Percentiles rank a stretch among this genome's conserved stretches.
phyloP scores from a whole-genome alignment of 2,113 vertebrate genomes.

The Anoura caudifer region DNA sequence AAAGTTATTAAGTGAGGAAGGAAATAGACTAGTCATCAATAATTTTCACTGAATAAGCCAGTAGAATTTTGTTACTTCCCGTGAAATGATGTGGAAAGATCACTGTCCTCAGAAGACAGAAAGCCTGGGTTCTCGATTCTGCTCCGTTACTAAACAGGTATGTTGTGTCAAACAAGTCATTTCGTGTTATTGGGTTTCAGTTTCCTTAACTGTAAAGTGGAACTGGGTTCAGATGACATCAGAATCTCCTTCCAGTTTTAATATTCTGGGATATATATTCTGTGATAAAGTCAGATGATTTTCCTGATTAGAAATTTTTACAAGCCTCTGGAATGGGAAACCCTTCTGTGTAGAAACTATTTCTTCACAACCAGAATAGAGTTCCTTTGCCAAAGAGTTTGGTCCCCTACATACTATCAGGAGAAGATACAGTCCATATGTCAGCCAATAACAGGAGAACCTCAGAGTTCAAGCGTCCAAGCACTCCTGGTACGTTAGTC shows the following conservation, averaged over 20 bases:
- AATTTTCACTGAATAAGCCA: not conserved
- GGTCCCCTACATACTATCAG: not conserved
- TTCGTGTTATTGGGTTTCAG: not conserved
- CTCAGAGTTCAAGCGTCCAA: not conserved
- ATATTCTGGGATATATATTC: not conserved
- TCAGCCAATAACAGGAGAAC: not conserved
- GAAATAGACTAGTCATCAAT: not conserved
- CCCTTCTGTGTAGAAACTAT: not conserved
- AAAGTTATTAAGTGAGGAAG: not conserved
- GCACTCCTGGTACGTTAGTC: not conserved
- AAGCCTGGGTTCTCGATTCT: not conserved
- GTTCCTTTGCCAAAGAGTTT: not conserved
- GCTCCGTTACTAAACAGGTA: not conserved
- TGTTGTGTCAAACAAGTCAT: not conserved
- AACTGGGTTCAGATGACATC: not conserved
- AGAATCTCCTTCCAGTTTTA: not conserved
- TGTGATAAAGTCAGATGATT: not conserved
- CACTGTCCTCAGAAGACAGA: not conserved
- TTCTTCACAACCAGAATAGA: not conserved
- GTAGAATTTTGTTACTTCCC: not conserved
- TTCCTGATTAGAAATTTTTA: not conserved
- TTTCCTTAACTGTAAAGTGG: not conserved
- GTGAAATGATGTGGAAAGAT: not conserved
- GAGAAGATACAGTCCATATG: not conserved
- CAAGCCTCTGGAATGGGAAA: not conserved